Conservation (phyloP, 2,113 vertebrate species). For the Lampris megalopsis region DNA sequence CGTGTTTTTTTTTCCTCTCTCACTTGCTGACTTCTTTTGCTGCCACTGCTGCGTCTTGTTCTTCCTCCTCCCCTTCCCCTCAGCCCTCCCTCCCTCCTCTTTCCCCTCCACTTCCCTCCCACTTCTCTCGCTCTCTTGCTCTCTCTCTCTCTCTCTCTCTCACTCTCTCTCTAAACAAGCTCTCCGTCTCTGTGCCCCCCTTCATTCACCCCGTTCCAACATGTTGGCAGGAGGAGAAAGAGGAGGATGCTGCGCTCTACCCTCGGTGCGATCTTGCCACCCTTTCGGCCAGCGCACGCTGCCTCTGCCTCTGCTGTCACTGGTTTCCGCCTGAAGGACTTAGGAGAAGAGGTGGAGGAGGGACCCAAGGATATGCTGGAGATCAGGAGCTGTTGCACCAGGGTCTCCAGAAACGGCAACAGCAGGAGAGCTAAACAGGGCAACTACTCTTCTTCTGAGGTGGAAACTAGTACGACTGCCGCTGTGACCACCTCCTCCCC, state of each 20-base stretch:
- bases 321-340: slow-evolving; percentile 71
- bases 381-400: slow-evolving; percentile 52
- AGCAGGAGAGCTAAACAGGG: slow-evolving; percentile 58
- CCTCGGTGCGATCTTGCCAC: slow-evolving; percentile 72
- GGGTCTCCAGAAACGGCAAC: slow-evolving; percentile 58
- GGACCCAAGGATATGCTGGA: slow-evolving; percentile 54
- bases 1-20: slow-evolving; percentile 13
- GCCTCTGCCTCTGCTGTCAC: slow-evolving; percentile 66
- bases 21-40: slow-evolving; percentile 40
- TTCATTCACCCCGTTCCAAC: slow-evolving; percentile 76
- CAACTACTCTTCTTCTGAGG: slow-evolving; percentile 63
- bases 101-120: neutral
- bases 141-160: slow-evolving; percentile 68
- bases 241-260: slow-evolving; percentile 79
- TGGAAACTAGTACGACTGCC: slow-evolving; percentile 67
- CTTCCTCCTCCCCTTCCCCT: slow-evolving; percentile 56
- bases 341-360: slow-evolving; percentile 58
- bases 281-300: slow-evolving; percentile 64
- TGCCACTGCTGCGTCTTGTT: slow-evolving; percentile 50
- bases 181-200: slow-evolving; percentile 63
- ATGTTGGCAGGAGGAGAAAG: slow-evolving; percentile 78
- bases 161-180: slow-evolving; percentile 51
- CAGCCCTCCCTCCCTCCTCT: slow-evolving; percentile 44
- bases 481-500: slow-evolving; percentile 43
- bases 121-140: slow-evolving; percentile 57